Conservation (phyloP, 2,113 vertebrate genomes). For the Mola mola region DNA sequence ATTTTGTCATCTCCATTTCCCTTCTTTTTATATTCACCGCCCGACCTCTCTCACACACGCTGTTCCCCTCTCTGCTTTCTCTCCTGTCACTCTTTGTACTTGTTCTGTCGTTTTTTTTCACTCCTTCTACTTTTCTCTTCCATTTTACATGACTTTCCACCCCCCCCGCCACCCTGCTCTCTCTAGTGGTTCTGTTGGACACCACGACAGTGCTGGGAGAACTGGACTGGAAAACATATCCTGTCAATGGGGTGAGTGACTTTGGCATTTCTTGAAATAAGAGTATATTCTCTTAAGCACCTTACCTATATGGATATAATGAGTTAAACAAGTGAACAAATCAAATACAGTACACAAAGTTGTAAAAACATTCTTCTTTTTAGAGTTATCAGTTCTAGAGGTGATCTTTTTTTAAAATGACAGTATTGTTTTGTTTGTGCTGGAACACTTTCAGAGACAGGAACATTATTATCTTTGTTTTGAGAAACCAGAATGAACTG, state of each 20-base stretch:
- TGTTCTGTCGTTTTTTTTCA: conserved; percentile 26
- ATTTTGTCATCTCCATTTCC: conserved; percentile 69
- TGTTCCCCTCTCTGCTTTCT: conserved; percentile 40
- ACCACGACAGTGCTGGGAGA: conserved; percentile 92
- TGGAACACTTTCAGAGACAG: too few species aligned
- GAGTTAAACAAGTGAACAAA: too few species aligned
- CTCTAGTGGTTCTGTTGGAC: conserved; percentile 93
- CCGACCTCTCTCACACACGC: conserved; percentile 28
- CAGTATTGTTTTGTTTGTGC: too few species aligned
- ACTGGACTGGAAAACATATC: conserved; percentile 96
- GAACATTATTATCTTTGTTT: too few species aligned
- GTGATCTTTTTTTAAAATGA: too few species aligned
- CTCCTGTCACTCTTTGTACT: conserved; percentile 38
- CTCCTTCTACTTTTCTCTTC: background rate
- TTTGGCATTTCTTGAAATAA: background rate
- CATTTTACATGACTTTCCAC: background rate
- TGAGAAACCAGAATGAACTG: too few species aligned
- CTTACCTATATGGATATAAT: too few species aligned
- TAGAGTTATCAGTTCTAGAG: too few species aligned
- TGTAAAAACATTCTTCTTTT: too few species aligned
- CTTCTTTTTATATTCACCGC: conserved; percentile 57
- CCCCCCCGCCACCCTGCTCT: background rate
- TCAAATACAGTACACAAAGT: too few species aligned
- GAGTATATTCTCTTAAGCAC: too few species aligned
- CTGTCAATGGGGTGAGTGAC: conserved; percentile 95